Evolutionary conservation across 2,797 vertebrate genomes (phyloP).

Genomic region (Manis crassicaudata): DNA sequence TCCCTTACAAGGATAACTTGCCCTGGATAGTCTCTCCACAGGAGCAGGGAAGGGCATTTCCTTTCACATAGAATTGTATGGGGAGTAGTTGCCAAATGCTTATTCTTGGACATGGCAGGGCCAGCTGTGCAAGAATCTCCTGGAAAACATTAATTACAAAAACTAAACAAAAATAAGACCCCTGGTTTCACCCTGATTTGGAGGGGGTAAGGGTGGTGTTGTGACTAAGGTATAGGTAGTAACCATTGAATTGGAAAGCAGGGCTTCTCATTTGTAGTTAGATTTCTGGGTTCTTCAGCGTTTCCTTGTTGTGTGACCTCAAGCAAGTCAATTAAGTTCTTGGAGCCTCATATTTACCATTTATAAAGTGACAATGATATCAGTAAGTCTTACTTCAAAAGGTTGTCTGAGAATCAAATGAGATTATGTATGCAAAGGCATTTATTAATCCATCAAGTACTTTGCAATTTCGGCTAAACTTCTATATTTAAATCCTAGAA

Average conservation of each 20-base stretch:
- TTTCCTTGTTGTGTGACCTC: background rate
- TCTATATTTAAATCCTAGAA: conserved; percentile 51
- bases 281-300: background rate
- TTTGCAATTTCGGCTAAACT: conserved; percentile 40
- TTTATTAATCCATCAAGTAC: background rate
- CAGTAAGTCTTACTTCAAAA: background rate
- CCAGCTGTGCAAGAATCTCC: background rate
- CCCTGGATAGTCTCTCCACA: background rate
- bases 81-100: conserved; percentile 17
- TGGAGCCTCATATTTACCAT: background rate
- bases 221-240: background rate
- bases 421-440: background rate
- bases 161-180: background rate
- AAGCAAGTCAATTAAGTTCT: background rate
- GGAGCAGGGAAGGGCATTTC: background rate
- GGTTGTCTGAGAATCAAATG: conserved; percentile 19
- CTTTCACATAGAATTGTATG: background rate
- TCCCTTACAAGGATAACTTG: background rate
- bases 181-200: background rate
- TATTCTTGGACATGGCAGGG: background rate
- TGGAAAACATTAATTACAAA: conserved; percentile 28
- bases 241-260: conserved; percentile 49
- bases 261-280: background rate
- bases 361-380: conserved; percentile 26
- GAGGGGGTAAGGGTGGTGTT: background rate